Evolutionary conservation across 23 tunicate species (phyloP), one percentile per base, ranked within the genome.

Genomic region (Trididemnum clinides): DNA sequence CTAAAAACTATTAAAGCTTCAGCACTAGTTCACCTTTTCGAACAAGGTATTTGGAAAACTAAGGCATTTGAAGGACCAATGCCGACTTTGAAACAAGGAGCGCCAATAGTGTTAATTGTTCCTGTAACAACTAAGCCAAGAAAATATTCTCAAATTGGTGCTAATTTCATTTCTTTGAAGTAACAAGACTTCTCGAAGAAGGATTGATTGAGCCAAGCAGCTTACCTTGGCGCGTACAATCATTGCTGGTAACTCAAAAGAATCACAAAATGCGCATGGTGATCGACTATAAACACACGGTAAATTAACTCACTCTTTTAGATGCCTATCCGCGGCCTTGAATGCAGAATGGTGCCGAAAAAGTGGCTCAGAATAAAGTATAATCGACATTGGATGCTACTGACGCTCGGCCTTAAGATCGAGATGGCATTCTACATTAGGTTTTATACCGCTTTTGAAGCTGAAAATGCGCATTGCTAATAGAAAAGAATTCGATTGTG

Each of bases 161-260:
- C 18, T 27, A 5, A 28, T 21, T 70, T 70, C 37, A 70, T 70
- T 27, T 32, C 77, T 6, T 6, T 19, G 7, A 37, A 70, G 30
- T 39, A 10, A 6, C n/a, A 76, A 18, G 15, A 25, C 7, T 25
- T 76, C 20, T 28, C 64, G 5, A 18, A 12, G 38, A 80, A 6
- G 73, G 54, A 5, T 15, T 82, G n/a, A 64, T 82, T 6, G 81
- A 82, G 33, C 54, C 86, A 19, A 64, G 77, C 29, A 28, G 23
- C 34, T 82, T 81, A 4, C 86, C 81, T 3, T 82, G 86, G 80
- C 32, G 81, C 2, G 51, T 77, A 1, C 77, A 82, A 57, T 7
- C 70, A n/a, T 23, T 82, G 12, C 77, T 82, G 28, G 62, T 49
- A 2, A 64, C 37, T 2, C 36, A 33, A 78, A 20, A 36, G 4